Evolutionary conservation across 2,113 vertebrate species (phyloP).

Genomic region (Gadus chalcogrammus): DNA sequence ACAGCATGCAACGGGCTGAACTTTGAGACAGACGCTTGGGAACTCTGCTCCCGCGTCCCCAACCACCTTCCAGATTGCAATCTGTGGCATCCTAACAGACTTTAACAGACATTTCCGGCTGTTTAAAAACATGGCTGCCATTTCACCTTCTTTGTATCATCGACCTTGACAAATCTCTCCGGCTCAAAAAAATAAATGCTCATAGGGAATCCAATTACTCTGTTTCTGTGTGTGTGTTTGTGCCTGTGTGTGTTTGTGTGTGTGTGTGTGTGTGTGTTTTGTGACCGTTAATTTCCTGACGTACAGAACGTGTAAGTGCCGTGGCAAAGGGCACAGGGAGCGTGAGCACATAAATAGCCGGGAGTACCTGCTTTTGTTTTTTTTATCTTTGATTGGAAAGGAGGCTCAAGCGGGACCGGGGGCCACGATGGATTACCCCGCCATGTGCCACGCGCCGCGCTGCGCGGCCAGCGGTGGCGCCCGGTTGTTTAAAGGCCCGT

Average conservation of each 20-base stretch:
- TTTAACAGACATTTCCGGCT: constrained; percentile 1
- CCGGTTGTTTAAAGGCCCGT: constrained; percentile 68
- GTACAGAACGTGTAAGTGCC: constrained; percentile 6
- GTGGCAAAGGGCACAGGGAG: constrained; percentile 16
- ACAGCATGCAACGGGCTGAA: neutral
- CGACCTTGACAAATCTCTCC: constrained; percentile 47
- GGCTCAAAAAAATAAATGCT: constrained; percentile 2
- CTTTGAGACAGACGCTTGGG: neutral
- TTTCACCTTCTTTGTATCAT: constrained; percentile 31
- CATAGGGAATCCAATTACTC: neutral
- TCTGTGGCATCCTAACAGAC: constrained; percentile 21
- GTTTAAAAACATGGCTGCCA: too few relatives aligned
- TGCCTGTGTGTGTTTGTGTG: neutral
- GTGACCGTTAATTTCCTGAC: constrained; percentile 25
- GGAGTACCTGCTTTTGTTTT: constrained; percentile 30
- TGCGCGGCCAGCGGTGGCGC: constrained; percentile 45
- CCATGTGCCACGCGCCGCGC: constrained; percentile 24
- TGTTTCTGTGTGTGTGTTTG: constrained; percentile 1
- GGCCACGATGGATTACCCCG: constrained; percentile 44
- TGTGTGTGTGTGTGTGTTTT: neutral
- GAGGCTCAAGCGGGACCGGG: constrained; percentile 26
- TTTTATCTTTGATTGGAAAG: constrained; percentile 50
- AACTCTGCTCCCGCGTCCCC: neutral
- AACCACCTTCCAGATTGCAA: constrained; percentile 11
- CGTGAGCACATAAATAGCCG: constrained; percentile 23